A percentile compares a stretch with the other conserved stretches of the same genome.
phyloP scores from a whole-genome alignment of 2,888 invertebrate species.

The Sarcophaga variegata region DNA sequence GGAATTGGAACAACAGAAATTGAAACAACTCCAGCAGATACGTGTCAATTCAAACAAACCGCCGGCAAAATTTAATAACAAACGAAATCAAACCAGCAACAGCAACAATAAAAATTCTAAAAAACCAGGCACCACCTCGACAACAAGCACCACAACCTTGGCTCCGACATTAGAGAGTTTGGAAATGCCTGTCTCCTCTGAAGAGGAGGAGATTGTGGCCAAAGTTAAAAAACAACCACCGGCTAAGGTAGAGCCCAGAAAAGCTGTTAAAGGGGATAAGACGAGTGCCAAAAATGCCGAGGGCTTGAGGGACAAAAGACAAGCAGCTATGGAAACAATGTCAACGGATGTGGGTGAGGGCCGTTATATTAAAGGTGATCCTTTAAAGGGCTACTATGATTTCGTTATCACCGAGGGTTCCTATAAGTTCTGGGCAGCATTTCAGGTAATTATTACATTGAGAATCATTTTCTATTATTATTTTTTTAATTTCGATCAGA shows the following conservation, averaged over 20 bases:
- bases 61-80: slow-evolving; percentile 69
- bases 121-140: slow-evolving; percentile 22
- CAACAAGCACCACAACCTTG: slow-evolving; percentile 53
- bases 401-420: slow-evolving; percentile 94
- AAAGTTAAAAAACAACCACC: slow-evolving; percentile 25
- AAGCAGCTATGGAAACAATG: slow-evolving; percentile 12
- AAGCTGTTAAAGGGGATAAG: slow-evolving; percentile 61
- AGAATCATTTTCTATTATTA: neutral
- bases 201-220: neutral
- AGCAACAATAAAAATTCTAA: slow-evolving; percentile 49
- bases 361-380: slow-evolving; percentile 84
- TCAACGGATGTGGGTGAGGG: slow-evolving; percentile 77
- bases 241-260: slow-evolving; percentile 59
- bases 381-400: slow-evolving; percentile 92
- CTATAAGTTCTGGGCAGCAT: slow-evolving; percentile 94
- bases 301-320: slow-evolving; percentile 71
- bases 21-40: slow-evolving; percentile 72
- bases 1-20: slow-evolving; percentile 69
- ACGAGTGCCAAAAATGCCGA: slow-evolving; percentile 37
- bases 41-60: slow-evolving; percentile 77
- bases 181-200: neutral
- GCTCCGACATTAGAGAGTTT: neutral
- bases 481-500: no score
- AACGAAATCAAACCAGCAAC: slow-evolving; percentile 44
- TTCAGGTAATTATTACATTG: slow-evolving; percentile 85